These are phyloP conservation scores for Crioceris asparagi DNA, from an alignment of 2,888 invertebrate species.

Conservation along the genomic window DNA sequence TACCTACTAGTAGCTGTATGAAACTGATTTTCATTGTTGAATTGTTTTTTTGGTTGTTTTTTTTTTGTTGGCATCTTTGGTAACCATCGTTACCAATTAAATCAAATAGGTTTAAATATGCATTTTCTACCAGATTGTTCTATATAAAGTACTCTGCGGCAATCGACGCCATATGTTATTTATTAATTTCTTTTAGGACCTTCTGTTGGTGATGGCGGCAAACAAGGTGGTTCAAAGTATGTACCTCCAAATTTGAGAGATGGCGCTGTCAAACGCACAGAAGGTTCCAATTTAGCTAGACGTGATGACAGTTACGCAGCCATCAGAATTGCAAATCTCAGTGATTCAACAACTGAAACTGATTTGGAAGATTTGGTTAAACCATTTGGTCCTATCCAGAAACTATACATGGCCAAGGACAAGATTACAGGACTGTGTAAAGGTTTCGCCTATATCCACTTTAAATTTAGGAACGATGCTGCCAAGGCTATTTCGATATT, in stretches of 20 bases:
- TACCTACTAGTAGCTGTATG: too few species aligned
- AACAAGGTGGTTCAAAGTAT: constrained; percentile 54
- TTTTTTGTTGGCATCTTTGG: too few species aligned
- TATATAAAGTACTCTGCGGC: too few species aligned
- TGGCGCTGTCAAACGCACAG: constrained; percentile 58
- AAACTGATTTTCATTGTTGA: too few species aligned
- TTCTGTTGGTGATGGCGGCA: constrained; percentile 24
- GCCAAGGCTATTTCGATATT: constrained; percentile 81
- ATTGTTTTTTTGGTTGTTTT: too few species aligned
- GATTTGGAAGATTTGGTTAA: constrained; percentile 94
- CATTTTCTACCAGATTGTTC: too few species aligned
- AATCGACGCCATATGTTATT: too few species aligned
- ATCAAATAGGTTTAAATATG: too few species aligned
- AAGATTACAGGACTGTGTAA: constrained; percentile 75
- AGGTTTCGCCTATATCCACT: constrained; percentile 98
- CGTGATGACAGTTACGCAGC: constrained; percentile 74
- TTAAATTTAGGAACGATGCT: constrained; percentile 82
- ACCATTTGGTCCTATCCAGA: constrained; percentile 84
- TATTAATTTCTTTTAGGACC: too few species aligned
- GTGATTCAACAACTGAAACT: constrained; percentile 88
- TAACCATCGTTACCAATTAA: too few species aligned
- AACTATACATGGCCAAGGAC: constrained; percentile 93
- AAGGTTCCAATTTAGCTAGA: constrained; percentile 53
- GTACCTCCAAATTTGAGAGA: constrained; percentile 85
- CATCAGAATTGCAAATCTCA: constrained; percentile 93